Conservation (phyloP, 37 sponge, comb jelly and placozoan species). For the Beroe ovata region DNA sequence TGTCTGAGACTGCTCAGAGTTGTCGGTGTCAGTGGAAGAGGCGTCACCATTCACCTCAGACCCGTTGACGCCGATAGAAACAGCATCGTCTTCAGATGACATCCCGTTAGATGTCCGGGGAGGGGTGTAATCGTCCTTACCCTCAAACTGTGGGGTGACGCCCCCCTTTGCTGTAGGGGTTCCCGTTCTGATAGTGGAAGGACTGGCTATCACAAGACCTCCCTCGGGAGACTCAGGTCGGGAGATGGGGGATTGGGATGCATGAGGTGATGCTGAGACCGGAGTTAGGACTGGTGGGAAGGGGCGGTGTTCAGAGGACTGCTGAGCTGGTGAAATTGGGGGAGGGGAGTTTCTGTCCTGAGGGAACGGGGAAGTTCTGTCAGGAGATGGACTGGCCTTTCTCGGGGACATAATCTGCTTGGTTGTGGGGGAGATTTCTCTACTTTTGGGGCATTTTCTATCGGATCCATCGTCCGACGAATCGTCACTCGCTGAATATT, state of each 20-base stretch:
- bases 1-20: neutral
- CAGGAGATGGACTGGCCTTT: constrained; percentile 35
- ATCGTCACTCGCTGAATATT: constrained; percentile 20
- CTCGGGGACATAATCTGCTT: constrained; percentile 17
- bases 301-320: neutral
- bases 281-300: neutral
- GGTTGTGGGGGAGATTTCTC: neutral
- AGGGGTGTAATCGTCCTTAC: constrained; percentile 5
- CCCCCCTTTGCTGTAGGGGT: constrained; percentile 53
- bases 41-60: constrained; percentile 13
- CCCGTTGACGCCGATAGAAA: constrained; percentile 31
- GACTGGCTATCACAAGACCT: neutral
- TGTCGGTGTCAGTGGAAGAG: neutral
- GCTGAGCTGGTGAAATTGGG: neutral
- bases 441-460: neutral
- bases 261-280: neutral
- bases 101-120: constrained; percentile 21
- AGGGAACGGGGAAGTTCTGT: neutral
- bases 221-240: neutral
- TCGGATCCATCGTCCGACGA: neutral
- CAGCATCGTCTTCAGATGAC: constrained; percentile 19
- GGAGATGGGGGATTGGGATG: neutral
- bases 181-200: neutral
- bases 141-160: constrained; percentile 46
- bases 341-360: neutral